Evolutionary conservation across 1,140 invertebrate species (phyloP), one percentile per base, ranked within the genome.

Genomic region (Acromyrmex charruanus): DNA sequence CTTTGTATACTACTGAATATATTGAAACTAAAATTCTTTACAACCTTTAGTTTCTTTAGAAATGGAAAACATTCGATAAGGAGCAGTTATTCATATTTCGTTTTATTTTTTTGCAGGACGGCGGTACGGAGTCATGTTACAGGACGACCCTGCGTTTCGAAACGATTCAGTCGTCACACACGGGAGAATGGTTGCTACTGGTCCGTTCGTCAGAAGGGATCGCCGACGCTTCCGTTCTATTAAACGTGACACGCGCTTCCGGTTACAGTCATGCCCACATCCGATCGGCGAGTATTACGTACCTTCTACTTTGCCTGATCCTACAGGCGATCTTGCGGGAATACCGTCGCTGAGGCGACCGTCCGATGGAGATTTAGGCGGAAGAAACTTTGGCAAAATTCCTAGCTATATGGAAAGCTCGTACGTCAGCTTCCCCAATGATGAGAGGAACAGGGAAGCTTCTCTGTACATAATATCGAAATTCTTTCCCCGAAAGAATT

Each of bases 161-260:
- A 80, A 93, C 94, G 59, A 95, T 96, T 44, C 94, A 95, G 87
- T 94, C 93, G 87, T 95, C 95, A n/a, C 96, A 96, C 92, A 94
- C 94, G 5, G 96, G 96, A n/a, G 96, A 96, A 93, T 96, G 96
- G 93, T 89, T 96, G 87, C 94, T 97, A 85, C 89, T 96, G 84
- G 96, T 96, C 16, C 95, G 95, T 55, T 96, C 96, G 79, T 89
- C 94, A 69, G 94, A 95, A 89, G 96, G 96, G 59, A 94, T 96
- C 84, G 95, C 96, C 84, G 96, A 96, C 87, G 96, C 96, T 85
- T 94, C 94, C 71, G 95, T 96, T 88, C 93, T 94, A 84, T 93
- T 96, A 68, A 96, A 96, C 92, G 96, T 96, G 86, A 96, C 96
- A 44, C 94, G 93, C 59, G 95, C 95, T 86, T 94, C 94, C 77